These are phyloP conservation scores for Scophthalmus maximus DNA, from an alignment of 2,113 vertebrate species.

Conservation along the genomic window DNA sequence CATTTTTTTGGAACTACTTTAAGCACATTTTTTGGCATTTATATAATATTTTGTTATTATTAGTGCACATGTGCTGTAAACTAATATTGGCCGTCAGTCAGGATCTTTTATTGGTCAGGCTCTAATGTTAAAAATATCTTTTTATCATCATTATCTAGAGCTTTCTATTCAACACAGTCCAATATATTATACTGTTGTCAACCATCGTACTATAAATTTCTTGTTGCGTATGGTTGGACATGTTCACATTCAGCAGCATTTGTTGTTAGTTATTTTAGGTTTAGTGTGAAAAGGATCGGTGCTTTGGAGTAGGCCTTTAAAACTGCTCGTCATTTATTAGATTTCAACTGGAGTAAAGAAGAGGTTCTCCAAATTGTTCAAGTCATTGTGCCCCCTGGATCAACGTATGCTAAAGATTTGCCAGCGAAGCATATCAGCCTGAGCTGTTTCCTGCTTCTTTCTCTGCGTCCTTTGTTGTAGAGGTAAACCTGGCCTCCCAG, in stretches of 20 bases:
- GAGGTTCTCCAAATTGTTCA: conserved; percentile 47
- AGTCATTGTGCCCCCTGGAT: conserved; percentile 52
- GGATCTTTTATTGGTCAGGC: not conserved
- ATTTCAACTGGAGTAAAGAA: conserved; percentile 28
- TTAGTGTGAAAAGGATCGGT: not conserved
- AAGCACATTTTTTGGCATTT: not conserved
- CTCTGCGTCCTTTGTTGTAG: conserved; percentile 76
- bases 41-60: not conserved
- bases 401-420: conserved; percentile 65
- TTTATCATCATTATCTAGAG: not conserved
- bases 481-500: conserved; percentile 76
- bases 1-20: not conserved
- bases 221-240: not conserved
- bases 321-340: conserved; percentile 37
- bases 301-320: conserved; percentile 25
- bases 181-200: not conserved
- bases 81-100: not conserved
- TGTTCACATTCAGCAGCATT: not conserved
- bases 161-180: not conserved
- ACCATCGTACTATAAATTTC: not conserved
- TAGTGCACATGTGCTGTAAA: not conserved
- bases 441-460: conserved; percentile 80
- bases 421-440: conserved; percentile 67
- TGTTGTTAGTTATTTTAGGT: too few relatives aligned
- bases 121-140: not conserved